Evolutionary conservation across 2,113 vertebrate genomes (phyloP), one percentile per base, ranked within the genome.

Genomic region (Muntiacus muntjak): DNA sequence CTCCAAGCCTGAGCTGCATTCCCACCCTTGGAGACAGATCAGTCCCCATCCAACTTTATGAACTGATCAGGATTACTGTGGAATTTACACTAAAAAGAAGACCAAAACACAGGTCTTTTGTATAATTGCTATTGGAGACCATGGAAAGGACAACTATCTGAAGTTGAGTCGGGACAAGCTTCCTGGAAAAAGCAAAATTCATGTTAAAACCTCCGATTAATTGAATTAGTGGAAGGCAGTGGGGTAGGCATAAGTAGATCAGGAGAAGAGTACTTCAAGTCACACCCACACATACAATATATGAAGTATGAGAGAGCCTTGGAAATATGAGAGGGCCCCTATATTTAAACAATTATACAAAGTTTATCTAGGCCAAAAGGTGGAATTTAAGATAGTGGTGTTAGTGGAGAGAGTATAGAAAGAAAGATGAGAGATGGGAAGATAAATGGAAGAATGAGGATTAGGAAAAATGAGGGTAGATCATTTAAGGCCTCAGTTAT

Each of bases 141-240:
- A 58, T 30, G 78, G 33, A 89, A 86, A 25, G 50, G 36, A 33
- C 25, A n/a, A 52, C 55, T 82, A 28, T 92, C 62, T 47, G 82
- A 82, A 93, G 6, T 92, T 95, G 55, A 83, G 15, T 79, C n/a
- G 60, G 45, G 55, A 36, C 21, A 92, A 58, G 54, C 60, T 91
- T 97, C 33, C 47, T 96, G 43, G 43, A 95, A 86, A 19, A 95
- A 76, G 16, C 57, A 26, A 57, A n/a, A 88, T 76, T 96, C 9
- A 82, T 0, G 82, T 85, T 54, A 45, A 91, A 94, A 74, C 19
- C 12, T 91, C 92, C 54, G 8, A 47, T 60, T 89, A 91, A 85
- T 55, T 81, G 4, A 88, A 88, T 95, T 91, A 82, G 14, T 97
- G 52, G 33, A 91, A 93, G 78, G 33, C 81, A 96, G 54, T 74